Evolutionary conservation across 2,797 vertebrate genomes (phyloP), one percentile per base, ranked within the genome.

Genomic region (Arctocebus calabarensis): DNA sequence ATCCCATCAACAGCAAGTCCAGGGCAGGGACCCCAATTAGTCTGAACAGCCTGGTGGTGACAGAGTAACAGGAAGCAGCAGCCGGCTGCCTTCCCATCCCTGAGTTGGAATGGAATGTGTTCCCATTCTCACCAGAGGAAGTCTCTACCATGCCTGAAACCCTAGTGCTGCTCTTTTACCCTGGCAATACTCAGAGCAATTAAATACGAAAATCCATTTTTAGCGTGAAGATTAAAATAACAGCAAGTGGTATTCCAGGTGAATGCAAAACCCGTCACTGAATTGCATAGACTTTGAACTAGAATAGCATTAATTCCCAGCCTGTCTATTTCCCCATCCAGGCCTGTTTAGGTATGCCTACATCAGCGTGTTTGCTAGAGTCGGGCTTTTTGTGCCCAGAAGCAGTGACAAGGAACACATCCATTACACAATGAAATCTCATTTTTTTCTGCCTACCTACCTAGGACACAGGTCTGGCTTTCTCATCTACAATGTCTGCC

Each of bases 191-290:
- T 68, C 89, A 34, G 62, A 89, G 59, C 27, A 87, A 89, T 97
- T 89, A 29, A n/a, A n/a, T 9, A 19, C 29, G 62, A 94, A 94
- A 64, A 59, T 7, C 12, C 16, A 25, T 37, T 85, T 95, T 87
- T 87, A 81, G 91, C 32, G 1, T 79, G 90, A 84, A 85, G 68
- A 82, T 88, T 94, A 61, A 95, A 74, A 93, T 27, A 64, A 71
- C 55, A 75, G 62, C 45, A 87, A 77, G 16, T 29, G 75, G 45
- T 45, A 62, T 82, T 62, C 5, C 22, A 88, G 71, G 84, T 27
- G 94, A 90, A 94, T 52, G 68, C 32, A 59, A 91, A 96, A 57
- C 16, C 5, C 4, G 57, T 84, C 52, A 71, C 20, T 62, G n/a
- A 81, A 88, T 61, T 45, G 20, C 77, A 71, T 25, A n/a, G 61